These are phyloP conservation scores for Chloebia gouldiae DNA, from an alignment of 2,113 vertebrate species.

Conservation along the genomic window DNA sequence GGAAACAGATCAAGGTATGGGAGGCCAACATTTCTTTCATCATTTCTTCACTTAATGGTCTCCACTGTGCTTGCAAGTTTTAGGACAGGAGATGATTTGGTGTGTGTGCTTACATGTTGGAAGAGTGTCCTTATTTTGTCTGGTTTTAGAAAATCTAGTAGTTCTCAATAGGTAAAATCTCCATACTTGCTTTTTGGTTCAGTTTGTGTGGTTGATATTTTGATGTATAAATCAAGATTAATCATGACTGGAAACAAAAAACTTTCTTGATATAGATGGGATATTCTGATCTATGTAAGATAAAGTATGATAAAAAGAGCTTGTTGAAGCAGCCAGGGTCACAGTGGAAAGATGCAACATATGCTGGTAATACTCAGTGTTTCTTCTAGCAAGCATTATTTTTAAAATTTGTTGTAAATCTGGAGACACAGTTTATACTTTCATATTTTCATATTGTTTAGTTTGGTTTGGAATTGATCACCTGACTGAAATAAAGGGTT, in stretches of 20 bases:
- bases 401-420: neutral
- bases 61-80: neutral
- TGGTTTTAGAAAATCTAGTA: neutral
- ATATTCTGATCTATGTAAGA: neutral
- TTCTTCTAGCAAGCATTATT: neutral
- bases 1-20: constrained; percentile 87
- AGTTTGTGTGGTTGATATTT: neutral
- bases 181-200: neutral
- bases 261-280: neutral
- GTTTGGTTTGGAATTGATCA: neutral
- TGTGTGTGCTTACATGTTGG: neutral
- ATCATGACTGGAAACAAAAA: neutral
- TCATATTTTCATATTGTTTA: neutral
- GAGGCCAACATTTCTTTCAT: neutral
- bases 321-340: neutral
- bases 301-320: neutral
- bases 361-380: neutral
- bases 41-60: neutral
- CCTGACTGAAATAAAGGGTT: neutral
- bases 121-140: neutral
- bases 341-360: neutral
- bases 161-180: neutral
- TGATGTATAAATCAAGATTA: neutral
- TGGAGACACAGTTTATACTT: neutral
- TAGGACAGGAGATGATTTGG: neutral